Evolutionary conservation across 2,797 vertebrate species (phyloP).

Genomic region (Gambelia wislizenii): DNA sequence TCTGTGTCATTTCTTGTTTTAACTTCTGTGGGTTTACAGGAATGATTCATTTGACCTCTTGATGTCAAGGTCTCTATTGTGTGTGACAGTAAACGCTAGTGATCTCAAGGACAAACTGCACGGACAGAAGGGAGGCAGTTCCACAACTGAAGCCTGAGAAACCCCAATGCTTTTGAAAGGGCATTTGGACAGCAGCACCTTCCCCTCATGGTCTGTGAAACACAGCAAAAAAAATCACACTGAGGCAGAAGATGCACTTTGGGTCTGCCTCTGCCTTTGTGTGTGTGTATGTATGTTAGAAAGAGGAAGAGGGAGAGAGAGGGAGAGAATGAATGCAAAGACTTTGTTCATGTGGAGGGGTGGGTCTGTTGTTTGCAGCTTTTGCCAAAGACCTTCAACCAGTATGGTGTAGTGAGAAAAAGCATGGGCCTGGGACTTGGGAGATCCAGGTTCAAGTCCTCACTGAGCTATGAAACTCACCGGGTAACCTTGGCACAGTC

Average conservation of each 20-base stretch:
- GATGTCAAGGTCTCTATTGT: conserved; percentile 23
- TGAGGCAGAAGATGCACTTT: background rate
- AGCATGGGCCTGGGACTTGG: background rate
- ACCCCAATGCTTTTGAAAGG: background rate
- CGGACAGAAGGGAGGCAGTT: background rate
- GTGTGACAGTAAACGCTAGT: conserved; percentile 8
- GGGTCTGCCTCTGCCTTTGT: background rate
- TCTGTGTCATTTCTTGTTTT: conserved; percentile 27
- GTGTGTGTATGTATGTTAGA: too few species aligned
- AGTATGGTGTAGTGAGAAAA: too few species aligned
- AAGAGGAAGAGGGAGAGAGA: too few species aligned
- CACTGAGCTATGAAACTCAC: background rate
- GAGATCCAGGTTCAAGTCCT: background rate
- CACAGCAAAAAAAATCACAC: background rate
- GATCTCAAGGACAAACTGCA: background rate
- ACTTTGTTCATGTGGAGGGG: background rate
- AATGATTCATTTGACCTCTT: conserved; percentile 12
- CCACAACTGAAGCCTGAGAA: background rate
- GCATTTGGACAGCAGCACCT: background rate
- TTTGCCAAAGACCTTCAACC: too few species aligned
- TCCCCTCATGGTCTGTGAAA: background rate
- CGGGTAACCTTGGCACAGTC: background rate
- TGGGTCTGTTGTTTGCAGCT: background rate
- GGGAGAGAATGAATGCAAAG: background rate
- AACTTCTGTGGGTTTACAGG: background rate